phyloP scores from a whole-genome alignment of 2,797 vertebrate species.

The Lateolabrax maculatus region DNA sequence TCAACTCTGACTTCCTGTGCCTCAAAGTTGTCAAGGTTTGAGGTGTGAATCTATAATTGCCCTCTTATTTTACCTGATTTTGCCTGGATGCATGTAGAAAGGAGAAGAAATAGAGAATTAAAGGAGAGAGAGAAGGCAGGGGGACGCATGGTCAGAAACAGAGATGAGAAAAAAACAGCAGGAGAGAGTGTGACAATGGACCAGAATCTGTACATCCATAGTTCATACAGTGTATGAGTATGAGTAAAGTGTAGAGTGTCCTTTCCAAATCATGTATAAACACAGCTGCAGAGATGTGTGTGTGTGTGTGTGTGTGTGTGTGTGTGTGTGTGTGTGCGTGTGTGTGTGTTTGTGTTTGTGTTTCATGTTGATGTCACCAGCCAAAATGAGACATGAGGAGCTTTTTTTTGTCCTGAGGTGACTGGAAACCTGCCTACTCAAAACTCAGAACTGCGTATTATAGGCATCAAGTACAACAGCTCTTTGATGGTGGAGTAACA shows the following conservation, averaged over 20 bases:
- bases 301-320: constrained; percentile 1
- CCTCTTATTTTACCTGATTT: constrained; percentile 31
- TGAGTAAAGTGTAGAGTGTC: constrained; percentile 6
- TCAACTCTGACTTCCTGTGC: constrained; percentile 22
- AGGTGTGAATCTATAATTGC: constrained; percentile 50
- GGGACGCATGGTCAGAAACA: background rate
- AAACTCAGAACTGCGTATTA: constrained; percentile 51
- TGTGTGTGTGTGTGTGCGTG: background rate
- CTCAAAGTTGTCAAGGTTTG: constrained; percentile 29
- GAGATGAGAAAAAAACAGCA: constrained; percentile 2
- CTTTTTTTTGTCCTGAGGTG: constrained; percentile 32
- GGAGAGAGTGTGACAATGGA: constrained; percentile 22
- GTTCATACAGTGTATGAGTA: constrained; percentile 13
- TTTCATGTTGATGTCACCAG: constrained; percentile 38
- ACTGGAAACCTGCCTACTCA: constrained; percentile 44
- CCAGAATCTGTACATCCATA: constrained; percentile 21
- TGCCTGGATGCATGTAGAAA: constrained; percentile 8
- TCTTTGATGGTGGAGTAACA: constrained; percentile 63
- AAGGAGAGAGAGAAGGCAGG: background rate
- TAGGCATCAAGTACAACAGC: constrained; percentile 24
- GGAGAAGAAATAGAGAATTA: background rate
- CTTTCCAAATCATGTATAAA: constrained; percentile 44
- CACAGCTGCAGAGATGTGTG: constrained; percentile 33
- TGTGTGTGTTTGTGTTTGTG: constrained; percentile 28
- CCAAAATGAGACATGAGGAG: constrained; percentile 53